Evolutionary conservation across 2,888 invertebrate species (phyloP), one percentile per base, ranked within the genome.

Genomic region (Dinocampus coccinellae): DNA sequence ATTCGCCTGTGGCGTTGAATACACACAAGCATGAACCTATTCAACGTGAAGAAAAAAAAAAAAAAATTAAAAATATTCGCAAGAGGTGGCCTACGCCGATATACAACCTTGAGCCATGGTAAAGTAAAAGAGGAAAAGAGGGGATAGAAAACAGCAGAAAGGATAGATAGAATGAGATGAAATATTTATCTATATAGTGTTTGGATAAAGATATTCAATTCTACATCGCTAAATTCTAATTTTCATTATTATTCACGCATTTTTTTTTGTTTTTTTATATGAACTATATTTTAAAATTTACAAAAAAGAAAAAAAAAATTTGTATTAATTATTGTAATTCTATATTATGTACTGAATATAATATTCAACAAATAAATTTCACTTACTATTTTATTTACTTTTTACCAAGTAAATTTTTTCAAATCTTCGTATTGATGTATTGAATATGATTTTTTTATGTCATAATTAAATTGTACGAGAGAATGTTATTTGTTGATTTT

Each of bases 1-100:
- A 80, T 79, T 80, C 80, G 78, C 79, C 78, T 74, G 67, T 72
- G 75, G 75, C 76, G 72, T 75, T 55, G 63, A 36, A 47, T 29
- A 62, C 64, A 73, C 69, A 73, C 73, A 62, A 71, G 66, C 71
- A 42, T 71, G 71, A 71, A 71, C 66, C 66, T 33, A 57, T 68
- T 53, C 58, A 42, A 26, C 63, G 58, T 67, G 70, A 64, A 63
- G 55, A 63, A 71, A 58, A 69, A 55, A 70, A 74, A 70, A 62
- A 42, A 70, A 70, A 69, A 70, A 70, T 72, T 57, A 42, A n/a
- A n/a, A n/a, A n/a, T n/a, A 70, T 64, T 67, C 70, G 72, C 72
- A 66, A 66, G 66, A 66, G 66, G 66, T 66, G 55, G 57, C 66
- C 66, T 53, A 33, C 60, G 47, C 16, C 10, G 11, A 42, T 47